A percentile compares a stretch with the other conserved stretches of the same genome.
phyloP scores from a whole-genome alignment of 2,888 invertebrate species.

The Trichacis sp. region DNA sequence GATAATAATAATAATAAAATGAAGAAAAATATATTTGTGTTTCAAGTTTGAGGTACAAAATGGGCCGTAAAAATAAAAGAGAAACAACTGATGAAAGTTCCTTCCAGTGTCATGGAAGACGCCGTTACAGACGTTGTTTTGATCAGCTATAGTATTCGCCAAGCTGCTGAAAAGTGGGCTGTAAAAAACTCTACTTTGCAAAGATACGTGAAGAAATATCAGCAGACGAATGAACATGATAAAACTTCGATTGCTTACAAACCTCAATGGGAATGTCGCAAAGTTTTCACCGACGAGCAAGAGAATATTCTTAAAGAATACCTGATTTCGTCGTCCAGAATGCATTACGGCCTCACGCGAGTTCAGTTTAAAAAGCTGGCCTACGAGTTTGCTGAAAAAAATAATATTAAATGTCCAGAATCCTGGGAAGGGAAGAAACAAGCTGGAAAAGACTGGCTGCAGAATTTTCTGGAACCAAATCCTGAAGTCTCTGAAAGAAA shows the following conservation, averaged over 20 bases:
- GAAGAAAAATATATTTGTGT: too few relatives aligned
- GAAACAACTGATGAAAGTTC: too few relatives aligned
- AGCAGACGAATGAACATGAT: not conserved
- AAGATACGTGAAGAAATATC: too few relatives aligned
- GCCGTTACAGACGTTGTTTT: too few relatives aligned
- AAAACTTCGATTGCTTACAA: not conserved
- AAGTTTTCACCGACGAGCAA: not conserved
- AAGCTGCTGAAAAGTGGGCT: too few relatives aligned
- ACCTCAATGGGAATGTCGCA: not conserved
- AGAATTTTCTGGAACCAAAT: slow-evolving; percentile 37
- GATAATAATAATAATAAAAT: too few relatives aligned
- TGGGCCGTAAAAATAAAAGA: too few relatives aligned
- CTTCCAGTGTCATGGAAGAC: too few relatives aligned
- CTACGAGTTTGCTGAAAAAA: slow-evolving; percentile 42
- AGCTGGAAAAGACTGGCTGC: slow-evolving; percentile 46
- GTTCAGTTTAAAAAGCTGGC: slow-evolving; percentile 37
- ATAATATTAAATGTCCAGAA: slow-evolving; percentile 33
- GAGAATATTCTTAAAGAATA: slow-evolving; percentile 33
- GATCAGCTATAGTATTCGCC: too few relatives aligned
- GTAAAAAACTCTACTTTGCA: too few relatives aligned
- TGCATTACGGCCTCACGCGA: slow-evolving; percentile 47
- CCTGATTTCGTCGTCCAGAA: slow-evolving; percentile 41
- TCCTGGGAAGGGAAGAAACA: slow-evolving; percentile 34
- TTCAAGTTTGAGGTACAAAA: too few relatives aligned
- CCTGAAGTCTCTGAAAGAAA: slow-evolving; percentile 42